Evolutionary conservation across 2,113 vertebrate genomes (phyloP), one percentile per base, ranked within the genome.

Genomic region (Catharus bicknelli): DNA sequence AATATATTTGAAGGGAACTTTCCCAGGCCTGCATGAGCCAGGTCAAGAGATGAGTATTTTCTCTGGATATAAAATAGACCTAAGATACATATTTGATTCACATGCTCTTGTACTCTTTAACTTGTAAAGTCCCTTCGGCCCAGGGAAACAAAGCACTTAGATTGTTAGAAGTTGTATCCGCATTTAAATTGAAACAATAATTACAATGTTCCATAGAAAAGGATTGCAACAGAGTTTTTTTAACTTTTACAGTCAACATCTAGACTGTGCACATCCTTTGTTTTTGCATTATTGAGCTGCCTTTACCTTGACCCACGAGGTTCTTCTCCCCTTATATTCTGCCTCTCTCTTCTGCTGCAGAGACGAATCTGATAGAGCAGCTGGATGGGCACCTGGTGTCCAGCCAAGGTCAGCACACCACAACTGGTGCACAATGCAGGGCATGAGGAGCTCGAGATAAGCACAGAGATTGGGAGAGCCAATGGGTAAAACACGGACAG

Each of bases 11-110:
- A 27, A 30, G 64, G 55, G 32, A 95, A 69, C 16, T 53, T 93
- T 90, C 55, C 83, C 68, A 72, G 62, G 36, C 77, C 64, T 79
- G 48, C 17, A 32, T 64, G 32, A 26, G 16, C 47, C 88, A 66
- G 72, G 75, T 93, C 82, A 86, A 85, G 72, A 89, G 34, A 90
- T 51, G 29, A 70, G 55, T 77, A 80, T 86, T 95, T 94, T 85
- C 25, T 80, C 79, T 1, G 4, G 22, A 27, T 63, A 62, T 20
- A 61, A 82, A 94, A 91, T 8, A 79, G 25, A 76, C 25, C 20
- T 64, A 89, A 73, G 30, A 55, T 67, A 45, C 7, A 29, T 2
- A 7, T 62, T 87, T 85, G 2, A 2, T 80, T 85, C 50, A 76
- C 36, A 68, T 58, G n/a, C 22, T 58, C 22, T 73, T 21, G 3